These are phyloP conservation scores for Jordanella pulchra DNA, from an alignment of 2,797 vertebrate genomes.

Conservation along the genomic window DNA sequence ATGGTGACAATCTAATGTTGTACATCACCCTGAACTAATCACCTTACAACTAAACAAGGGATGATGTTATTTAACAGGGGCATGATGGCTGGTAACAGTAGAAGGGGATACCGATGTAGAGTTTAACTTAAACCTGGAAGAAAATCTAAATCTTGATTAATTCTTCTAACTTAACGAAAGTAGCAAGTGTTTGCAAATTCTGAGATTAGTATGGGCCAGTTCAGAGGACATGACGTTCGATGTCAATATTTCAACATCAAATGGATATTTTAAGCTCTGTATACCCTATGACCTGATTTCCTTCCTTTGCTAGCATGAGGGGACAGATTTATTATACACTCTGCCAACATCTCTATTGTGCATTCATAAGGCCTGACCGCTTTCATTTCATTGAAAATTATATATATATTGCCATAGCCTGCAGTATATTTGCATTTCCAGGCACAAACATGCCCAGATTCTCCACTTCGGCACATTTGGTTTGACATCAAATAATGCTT, in stretches of 20 bases:
- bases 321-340: slow-evolving; percentile 2
- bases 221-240: slow-evolving; percentile 15
- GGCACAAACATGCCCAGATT: neutral
- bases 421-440: neutral
- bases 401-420: neutral
- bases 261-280: slow-evolving; percentile 13
- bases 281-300: neutral
- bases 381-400: neutral
- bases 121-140: neutral
- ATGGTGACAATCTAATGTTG: no score
- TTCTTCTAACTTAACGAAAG: slow-evolving; percentile 7
- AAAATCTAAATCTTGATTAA: neutral
- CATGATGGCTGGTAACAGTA: neutral
- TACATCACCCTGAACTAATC: no score
- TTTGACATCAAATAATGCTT: slow-evolving; percentile 2
- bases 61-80: no score
- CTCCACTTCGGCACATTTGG: neutral
- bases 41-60: no score
- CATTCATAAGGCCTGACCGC: neutral
- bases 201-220: neutral
- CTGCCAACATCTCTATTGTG: neutral
- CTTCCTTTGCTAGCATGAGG: neutral
- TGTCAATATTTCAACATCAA: slow-evolving; percentile 19
- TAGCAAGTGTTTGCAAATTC: neutral
- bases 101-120: neutral